Evolutionary conservation across 2,888 invertebrate species (phyloP).

Genomic region (Chamaedrilus cognettii): DNA sequence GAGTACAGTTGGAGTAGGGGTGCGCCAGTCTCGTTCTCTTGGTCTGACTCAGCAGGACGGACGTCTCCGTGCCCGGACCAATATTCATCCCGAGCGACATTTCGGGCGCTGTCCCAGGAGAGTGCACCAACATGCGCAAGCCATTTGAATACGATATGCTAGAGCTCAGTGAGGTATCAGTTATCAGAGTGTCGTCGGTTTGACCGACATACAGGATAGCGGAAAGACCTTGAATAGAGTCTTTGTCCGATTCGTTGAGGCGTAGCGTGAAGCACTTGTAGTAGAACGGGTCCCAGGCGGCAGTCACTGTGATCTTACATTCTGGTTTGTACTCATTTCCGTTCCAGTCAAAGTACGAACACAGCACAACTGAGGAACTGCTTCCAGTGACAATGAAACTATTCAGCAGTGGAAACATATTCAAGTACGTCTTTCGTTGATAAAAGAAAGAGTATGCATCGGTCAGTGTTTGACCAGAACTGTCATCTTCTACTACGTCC

Average conservation of each 20-base stretch:
- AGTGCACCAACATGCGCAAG: neutral
- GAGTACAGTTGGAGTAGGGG: slow-evolving; percentile 7
- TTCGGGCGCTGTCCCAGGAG: slow-evolving; percentile 2
- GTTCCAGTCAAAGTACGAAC: neutral
- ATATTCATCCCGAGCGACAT: neutral
- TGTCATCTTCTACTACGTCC: neutral
- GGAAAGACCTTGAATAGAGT: neutral
- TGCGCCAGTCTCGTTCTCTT: neutral
- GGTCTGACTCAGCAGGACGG: neutral
- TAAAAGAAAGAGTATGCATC: no score
- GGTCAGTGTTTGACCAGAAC: neutral
- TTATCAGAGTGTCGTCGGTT: neutral
- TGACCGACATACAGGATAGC: neutral
- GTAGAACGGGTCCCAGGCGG: neutral
- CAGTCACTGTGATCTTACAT: neutral
- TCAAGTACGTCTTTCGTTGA: neutral
- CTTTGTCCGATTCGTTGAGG: neutral
- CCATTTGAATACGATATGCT: slow-evolving; percentile 6
- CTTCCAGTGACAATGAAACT: no score
- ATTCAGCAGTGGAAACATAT: neutral
- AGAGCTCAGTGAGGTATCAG: no score
- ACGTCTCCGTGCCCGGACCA: slow-evolving; percentile 6
- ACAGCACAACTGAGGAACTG: no score
- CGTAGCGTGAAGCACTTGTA: neutral
- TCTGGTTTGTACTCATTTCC: neutral